These are phyloP conservation scores for Lepeophtheirus nordmannii DNA, from an alignment of 2,888 invertebrate genomes.

Conservation along the genomic window DNA sequence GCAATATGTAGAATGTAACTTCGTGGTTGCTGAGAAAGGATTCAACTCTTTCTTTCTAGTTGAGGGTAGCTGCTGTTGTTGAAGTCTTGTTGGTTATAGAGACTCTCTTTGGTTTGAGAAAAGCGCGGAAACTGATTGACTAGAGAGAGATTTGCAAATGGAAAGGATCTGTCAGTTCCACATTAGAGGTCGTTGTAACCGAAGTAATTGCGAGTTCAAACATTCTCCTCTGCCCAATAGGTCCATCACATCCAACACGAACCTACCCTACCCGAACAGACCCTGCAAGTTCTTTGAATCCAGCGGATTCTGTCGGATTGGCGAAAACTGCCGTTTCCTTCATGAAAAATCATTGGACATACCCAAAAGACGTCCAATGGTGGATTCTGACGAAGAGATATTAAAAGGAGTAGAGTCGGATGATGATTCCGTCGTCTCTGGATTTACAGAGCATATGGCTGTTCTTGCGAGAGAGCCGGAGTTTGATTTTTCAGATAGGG, in stretches of 20 bases:
- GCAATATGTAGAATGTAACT: no score
- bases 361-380: not conserved
- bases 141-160: not conserved
- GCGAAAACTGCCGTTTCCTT: not conserved
- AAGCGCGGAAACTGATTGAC: no score
- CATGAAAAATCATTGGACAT: not conserved
- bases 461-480: not conserved
- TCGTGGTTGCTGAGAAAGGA: no score
- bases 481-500: no score
- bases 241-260: not conserved
- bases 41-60: no score
- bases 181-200: slow-evolving; percentile 15
- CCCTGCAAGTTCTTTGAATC: not conserved
- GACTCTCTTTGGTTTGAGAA: no score
- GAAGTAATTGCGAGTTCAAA: slow-evolving; percentile 17
- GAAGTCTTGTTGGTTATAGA: no score
- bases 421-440: slow-evolving; percentile 1
- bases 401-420: not conserved
- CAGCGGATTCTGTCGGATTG: not conserved
- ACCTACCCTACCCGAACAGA: not conserved
- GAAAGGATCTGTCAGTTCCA: not conserved
- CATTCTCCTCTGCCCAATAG: not conserved
- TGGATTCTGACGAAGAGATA: slow-evolving; percentile 8
- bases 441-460: slow-evolving; percentile 6
- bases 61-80: no score